Percentiles rank a stretch among this genome's conserved stretches.
Evolutionary conservation across 2,113 vertebrate genomes (phyloP).

Genomic region (Nothoprocta perdicaria): DNA sequence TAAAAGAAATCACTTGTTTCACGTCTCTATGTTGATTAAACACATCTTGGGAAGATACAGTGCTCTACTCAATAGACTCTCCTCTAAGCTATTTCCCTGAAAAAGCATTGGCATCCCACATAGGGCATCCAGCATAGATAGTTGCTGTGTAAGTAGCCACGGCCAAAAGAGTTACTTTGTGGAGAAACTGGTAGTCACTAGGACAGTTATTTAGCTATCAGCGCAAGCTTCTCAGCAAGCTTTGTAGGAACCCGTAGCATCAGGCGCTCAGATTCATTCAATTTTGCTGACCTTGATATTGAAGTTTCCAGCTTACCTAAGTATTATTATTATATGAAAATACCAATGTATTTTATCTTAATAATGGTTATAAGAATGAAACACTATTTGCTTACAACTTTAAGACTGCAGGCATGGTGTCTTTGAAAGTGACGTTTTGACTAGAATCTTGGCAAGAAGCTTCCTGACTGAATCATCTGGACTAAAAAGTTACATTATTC

Average conservation of each 20-base stretch:
- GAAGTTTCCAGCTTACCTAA: neutral
- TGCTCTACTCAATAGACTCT: neutral
- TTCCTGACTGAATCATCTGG: neutral
- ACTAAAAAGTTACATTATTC: neutral
- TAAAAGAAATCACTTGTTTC: neutral
- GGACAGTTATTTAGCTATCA: neutral
- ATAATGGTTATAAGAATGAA: neutral
- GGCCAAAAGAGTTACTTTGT: neutral
- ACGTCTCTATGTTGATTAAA: neutral
- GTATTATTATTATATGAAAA: neutral
- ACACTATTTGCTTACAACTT: neutral
- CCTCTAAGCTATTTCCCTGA: neutral
- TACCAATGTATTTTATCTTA: neutral
- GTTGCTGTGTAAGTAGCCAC: neutral
- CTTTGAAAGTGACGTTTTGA: neutral
- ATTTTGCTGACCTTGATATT: neutral
- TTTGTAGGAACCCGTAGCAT: neutral
- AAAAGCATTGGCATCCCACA: neutral
- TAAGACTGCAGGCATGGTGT: neutral
- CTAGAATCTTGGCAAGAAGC: neutral
- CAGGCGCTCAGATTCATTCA: neutral
- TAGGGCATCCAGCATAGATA: neutral
- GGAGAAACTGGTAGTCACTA: neutral
- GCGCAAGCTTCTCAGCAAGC: neutral
- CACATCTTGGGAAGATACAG: neutral